These are phyloP conservation scores for Meloidogyne exigua DNA, from an alignment of 1,140 invertebrate genomes.

Conservation along the genomic window DNA sequence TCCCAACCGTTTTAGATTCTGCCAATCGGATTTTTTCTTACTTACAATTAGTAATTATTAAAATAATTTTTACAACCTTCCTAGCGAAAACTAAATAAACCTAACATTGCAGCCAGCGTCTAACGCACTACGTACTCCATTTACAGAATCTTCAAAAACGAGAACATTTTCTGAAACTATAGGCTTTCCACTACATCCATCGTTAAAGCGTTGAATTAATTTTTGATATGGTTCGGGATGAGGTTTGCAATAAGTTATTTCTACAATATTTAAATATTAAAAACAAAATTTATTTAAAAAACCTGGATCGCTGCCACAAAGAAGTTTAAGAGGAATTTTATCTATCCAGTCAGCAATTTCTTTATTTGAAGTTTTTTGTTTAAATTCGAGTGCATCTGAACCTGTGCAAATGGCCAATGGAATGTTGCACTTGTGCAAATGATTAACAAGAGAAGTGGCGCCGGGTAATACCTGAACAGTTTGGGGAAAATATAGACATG, in stretches of 20 bases:
- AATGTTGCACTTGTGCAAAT: constrained; percentile 74
- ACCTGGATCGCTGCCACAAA: constrained; percentile 81
- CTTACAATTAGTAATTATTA: no score
- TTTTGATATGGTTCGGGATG: constrained; percentile 83
- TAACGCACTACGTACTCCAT: constrained; percentile 74
- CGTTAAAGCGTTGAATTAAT: constrained; percentile 78
- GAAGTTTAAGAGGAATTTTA: constrained; percentile 67
- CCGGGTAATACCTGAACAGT: constrained; percentile 71
- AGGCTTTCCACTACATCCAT: constrained; percentile 67
- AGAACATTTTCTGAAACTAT: constrained; percentile 72
- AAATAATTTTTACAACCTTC: not conserved
- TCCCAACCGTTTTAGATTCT: no score
- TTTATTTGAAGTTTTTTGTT: not conserved
- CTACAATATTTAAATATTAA: not conserved
- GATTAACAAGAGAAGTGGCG: constrained; percentile 76
- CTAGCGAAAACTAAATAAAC: not conserved
- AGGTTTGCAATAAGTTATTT: constrained; percentile 71
- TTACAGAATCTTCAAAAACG: constrained; percentile 75
- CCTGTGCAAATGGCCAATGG: constrained; percentile 86
- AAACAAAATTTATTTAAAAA: constrained; percentile 68
- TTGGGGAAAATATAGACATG: no score
- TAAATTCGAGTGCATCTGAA: constrained; percentile 74
- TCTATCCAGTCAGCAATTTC: constrained; percentile 31
- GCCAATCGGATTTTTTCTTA: no score
- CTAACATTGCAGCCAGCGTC: constrained; percentile 69